These are phyloP conservation scores for Drosophila nebulosa DNA, from an alignment of 1,140 invertebrate genomes.

Conservation along the genomic window DNA sequence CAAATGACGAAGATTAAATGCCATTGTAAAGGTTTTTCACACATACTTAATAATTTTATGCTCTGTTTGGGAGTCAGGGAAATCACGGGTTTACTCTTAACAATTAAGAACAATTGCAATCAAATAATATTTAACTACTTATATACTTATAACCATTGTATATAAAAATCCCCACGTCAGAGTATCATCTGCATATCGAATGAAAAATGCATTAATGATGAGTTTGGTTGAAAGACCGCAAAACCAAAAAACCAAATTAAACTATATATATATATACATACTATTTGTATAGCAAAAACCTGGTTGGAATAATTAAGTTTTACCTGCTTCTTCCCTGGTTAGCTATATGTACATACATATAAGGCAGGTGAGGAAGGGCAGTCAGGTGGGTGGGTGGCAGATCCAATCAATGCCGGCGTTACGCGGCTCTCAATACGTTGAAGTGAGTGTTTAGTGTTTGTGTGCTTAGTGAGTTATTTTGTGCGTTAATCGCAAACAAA, in stretches of 20 bases:
- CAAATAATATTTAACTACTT: neutral
- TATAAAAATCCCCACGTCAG: conserved; percentile 10
- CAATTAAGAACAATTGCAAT: conserved; percentile 5
- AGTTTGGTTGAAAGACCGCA: conserved; percentile 57
- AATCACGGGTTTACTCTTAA: neutral
- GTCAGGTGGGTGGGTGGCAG: conserved; percentile 6
- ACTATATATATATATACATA: neutral
- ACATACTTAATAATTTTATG: conserved; percentile 31
- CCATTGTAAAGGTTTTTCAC: conserved; percentile 23
- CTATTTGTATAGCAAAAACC: neutral
- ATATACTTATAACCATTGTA: neutral
- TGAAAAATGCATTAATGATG: conserved; percentile 19
- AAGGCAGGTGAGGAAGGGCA: neutral
- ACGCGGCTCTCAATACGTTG: neutral
- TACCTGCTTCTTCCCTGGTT: neutral
- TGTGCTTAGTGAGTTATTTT: conserved; percentile 11
- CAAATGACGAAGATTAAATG: neutral
- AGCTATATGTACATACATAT: too few relatives aligned
- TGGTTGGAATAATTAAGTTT: conserved; percentile 40
- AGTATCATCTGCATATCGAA: neutral
- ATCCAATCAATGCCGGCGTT: conserved; percentile 56
- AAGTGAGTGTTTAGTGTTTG: neutral
- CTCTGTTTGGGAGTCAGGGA: neutral
- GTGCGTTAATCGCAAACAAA: conserved; percentile 40
- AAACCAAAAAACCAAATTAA: conserved; percentile 22